A percentile compares a stretch with the other conserved stretches of the same genome.
These are phyloP conservation scores for Amazona ochrocephala DNA, from an alignment of 2,797 vertebrate species.

Conservation along the genomic window DNA sequence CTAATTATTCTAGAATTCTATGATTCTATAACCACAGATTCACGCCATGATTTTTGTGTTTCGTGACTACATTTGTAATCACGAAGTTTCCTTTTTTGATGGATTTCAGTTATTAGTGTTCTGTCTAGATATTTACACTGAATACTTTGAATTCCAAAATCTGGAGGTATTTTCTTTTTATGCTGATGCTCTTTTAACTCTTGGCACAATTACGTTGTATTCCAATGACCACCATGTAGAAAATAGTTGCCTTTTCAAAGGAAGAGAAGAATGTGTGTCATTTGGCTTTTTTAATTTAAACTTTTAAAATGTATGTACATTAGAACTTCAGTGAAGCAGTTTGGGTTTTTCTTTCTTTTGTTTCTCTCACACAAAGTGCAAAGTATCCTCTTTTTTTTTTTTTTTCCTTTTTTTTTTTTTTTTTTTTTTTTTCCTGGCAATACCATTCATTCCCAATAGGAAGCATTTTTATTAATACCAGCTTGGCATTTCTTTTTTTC, in stretches of 20 bases:
- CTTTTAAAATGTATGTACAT: conserved; percentile 1
- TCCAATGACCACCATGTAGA: neutral
- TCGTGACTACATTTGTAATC: neutral
- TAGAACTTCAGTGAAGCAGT: conserved; percentile 5
- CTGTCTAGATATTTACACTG: neutral
- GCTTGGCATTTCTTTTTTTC: conserved; percentile 66
- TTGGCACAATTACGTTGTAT: neutral
- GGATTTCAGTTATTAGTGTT: neutral
- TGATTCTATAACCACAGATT: neutral
- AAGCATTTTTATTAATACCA: conserved; percentile 71
- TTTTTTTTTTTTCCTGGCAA: conserved; percentile 63
- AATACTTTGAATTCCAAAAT: neutral
- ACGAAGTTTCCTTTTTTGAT: neutral
- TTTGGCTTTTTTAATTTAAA: conserved; percentile 8
- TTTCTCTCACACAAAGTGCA: conserved; percentile 65
- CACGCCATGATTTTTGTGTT: neutral
- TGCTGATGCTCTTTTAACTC: neutral
- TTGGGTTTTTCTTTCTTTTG: conserved; percentile 49
- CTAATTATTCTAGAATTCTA: too few species aligned
- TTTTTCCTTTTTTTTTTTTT: conserved; percentile 70
- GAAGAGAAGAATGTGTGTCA: neutral
- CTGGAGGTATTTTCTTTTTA: neutral
- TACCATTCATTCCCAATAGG: conserved; percentile 65
- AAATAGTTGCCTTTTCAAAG: neutral
- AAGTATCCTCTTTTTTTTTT: conserved; percentile 72